Base-by-base conservation (phyloP, 2,888 invertebrate genomes). In the Hyppa rectilinea region DNA sequence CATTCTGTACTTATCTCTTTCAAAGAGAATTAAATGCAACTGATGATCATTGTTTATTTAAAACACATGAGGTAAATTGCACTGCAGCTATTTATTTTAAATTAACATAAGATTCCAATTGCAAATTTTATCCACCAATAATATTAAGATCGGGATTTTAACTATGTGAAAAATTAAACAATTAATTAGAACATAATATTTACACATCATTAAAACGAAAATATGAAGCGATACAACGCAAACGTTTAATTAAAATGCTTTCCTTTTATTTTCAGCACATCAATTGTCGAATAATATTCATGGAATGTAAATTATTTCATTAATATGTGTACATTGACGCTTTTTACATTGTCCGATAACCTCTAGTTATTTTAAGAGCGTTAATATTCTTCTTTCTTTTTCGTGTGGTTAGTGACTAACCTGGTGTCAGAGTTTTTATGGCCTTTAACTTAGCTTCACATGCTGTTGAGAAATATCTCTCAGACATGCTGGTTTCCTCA, bases 241-340 rank as follows among this genome's bases (percentile, higher is more conserved):
- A 31, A 47, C n/a, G n/a, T n/a, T n/a, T n/a, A n/a, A n/a, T 29
- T 45, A 40, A 45, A 56, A 61, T 5, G 0, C 31, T n/a, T 12
- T 12, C 1, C 4, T 38, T 62, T 69, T 26, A 49, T 47, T 76
- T 43, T 36, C 47, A 49, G 7, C 49, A n/a, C 29, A 23, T 63
- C n/a, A 59, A 62, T 49, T 59, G 31, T 20, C 3, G 26, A 61
- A 20, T 20, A 34, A 47, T 69, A 75, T 74, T 69, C 50, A 75
- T 50, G 45, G 20, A 12, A 77, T 64, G 64, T 71, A 29, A 77
- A 60, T 77, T 50, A 56, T 69, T 75, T 61, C 3, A 56, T 75
- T 69, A 56, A 56, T 72, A 38, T 36, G 31, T 10, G 47, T 55
- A 36, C 20, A 49, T 62, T 43, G 26, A 56, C 49, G 17, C 23